phyloP scores from a whole-genome alignment of 2,113 vertebrate genomes.

The mouse (Mus musculus) region GRCm39 chr11:34138501-34139000 shows the following conservation, averaged over 20 bases:
- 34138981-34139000: not conserved
- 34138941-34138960: not conserved
- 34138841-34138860: conserved; percentile 48
- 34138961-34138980: not conserved
- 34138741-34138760: not conserved
- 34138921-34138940: too few relatives aligned
- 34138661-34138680: too few relatives aligned
- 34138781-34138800: conserved; percentile 52
- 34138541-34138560: not conserved
- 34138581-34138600: not conserved
- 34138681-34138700: not conserved
- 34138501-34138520: rapidly evolving
- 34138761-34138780: conserved; percentile 58
- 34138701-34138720: not conserved
- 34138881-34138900: not conserved
- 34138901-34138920: not conserved
- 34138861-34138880: not conserved
- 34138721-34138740: not conserved
- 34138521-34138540: not conserved
- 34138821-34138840: not conserved
- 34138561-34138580: not conserved
- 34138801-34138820: not conserved
- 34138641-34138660: not conserved
- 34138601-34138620: too few relatives aligned
- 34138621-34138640: not conserved